Evolutionary conservation across 1,140 invertebrate genomes (phyloP).

Genomic region (Magallana ariakensis): DNA sequence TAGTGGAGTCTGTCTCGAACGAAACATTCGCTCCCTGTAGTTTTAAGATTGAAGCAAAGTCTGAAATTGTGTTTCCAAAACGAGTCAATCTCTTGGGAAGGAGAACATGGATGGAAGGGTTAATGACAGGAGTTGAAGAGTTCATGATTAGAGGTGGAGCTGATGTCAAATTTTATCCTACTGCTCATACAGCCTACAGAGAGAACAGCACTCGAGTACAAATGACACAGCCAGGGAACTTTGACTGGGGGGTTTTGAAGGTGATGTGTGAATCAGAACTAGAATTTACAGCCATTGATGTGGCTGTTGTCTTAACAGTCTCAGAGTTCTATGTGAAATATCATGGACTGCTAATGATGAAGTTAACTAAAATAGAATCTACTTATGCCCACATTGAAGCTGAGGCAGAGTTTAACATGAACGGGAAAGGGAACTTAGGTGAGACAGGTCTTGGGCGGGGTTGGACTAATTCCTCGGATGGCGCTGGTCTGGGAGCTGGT

Average conservation of each 20-base stretch:
- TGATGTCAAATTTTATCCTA: constrained; percentile 67
- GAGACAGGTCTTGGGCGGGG: constrained; percentile 66
- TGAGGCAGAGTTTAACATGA: constrained; percentile 67
- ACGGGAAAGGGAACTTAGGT: constrained; percentile 61
- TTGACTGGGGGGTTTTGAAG: constrained; percentile 63
- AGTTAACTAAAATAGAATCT: constrained; percentile 65
- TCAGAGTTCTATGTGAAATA: constrained; percentile 68
- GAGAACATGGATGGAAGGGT: constrained; percentile 68
- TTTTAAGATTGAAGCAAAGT: constrained; percentile 67
- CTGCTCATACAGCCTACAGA: constrained; percentile 69
- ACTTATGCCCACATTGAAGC: constrained; percentile 68
- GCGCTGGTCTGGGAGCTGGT: constrained; percentile 66
- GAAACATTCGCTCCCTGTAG: constrained; percentile 71
- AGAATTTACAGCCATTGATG: constrained; percentile 67
- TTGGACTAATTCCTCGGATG: constrained; percentile 49
- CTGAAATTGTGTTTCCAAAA: constrained; percentile 69
- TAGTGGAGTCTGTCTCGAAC: constrained; percentile 68
- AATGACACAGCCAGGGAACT: constrained; percentile 69
- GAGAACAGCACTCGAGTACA: constrained; percentile 67
- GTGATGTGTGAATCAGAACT: constrained; percentile 64
- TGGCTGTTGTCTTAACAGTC: constrained; percentile 61
- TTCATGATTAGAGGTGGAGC: constrained; percentile 64
- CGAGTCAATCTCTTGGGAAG: constrained; percentile 66
- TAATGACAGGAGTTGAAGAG: constrained; percentile 67
- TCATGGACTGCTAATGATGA: constrained; percentile 68